Evolutionary conservation across 2,888 invertebrate genomes (phyloP).

Genomic region (Escarpia spicata): DNA sequence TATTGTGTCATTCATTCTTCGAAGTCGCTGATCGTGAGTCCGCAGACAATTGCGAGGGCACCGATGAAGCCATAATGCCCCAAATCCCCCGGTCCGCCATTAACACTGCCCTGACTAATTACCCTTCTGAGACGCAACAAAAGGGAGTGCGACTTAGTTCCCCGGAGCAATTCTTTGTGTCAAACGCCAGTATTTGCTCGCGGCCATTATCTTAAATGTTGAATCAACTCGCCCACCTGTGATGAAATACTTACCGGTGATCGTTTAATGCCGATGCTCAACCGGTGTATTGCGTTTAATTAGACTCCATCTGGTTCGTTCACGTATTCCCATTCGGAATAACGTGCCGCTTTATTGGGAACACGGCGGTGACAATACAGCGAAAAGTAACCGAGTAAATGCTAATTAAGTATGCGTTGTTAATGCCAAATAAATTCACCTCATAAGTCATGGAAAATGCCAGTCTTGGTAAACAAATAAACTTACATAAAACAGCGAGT

Average conservation of each 20-base stretch:
- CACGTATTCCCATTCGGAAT: too few species aligned
- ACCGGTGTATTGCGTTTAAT: not conserved
- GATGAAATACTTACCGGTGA: slow-evolving; percentile 9
- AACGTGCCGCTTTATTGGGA: too few species aligned
- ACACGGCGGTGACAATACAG: too few species aligned
- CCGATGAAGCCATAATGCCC: not conserved
- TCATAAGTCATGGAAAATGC: too few species aligned
- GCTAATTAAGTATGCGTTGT: too few species aligned
- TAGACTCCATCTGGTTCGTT: not conserved
- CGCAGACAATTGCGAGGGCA: not conserved
- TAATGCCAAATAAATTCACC: too few species aligned
- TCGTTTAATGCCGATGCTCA: slow-evolving; percentile 16
- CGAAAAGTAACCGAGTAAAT: too few species aligned
- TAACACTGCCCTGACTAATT: slow-evolving; percentile 13
- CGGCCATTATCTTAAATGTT: not conserved
- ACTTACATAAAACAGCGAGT: too few species aligned
- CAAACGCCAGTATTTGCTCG: not conserved
- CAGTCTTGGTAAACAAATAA: too few species aligned
- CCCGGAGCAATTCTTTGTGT: slow-evolving; percentile 10
- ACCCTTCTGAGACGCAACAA: not conserved
- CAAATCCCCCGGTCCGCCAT: not conserved
- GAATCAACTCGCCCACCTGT: not conserved
- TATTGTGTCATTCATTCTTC: not conserved
- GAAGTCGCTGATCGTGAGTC: not conserved
- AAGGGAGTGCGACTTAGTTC: not conserved